Conservation (phyloP, 2,113 vertebrate species). For the Dunckerocampus dactyliophorus region DNA sequence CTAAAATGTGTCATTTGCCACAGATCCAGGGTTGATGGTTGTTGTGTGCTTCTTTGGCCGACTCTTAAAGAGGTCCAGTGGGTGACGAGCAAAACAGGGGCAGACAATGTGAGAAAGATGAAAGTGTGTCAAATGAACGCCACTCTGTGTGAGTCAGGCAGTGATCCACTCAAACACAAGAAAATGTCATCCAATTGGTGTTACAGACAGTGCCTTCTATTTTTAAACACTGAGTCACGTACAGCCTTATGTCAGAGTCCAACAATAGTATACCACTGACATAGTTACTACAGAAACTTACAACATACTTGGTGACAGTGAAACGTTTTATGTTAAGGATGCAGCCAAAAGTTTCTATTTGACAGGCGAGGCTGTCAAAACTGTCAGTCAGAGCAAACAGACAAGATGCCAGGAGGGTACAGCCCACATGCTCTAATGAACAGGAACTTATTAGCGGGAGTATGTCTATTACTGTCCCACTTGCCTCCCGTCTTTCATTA, state of each 20-base stretch:
- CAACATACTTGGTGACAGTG: slow-evolving; percentile 40
- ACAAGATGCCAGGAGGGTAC: slow-evolving; percentile 48
- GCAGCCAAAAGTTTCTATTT: slow-evolving; percentile 49
- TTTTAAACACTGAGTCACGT: slow-evolving; percentile 52
- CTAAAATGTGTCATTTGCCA: slow-evolving; percentile 11
- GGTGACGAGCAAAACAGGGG: slow-evolving; percentile 33
- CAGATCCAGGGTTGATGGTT: slow-evolving; percentile 46
- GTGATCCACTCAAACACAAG: slow-evolving; percentile 31
- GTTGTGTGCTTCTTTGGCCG: slow-evolving; percentile 52
- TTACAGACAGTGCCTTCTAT: slow-evolving; percentile 56
- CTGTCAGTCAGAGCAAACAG: slow-evolving; percentile 55
- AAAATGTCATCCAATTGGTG: slow-evolving; percentile 55
- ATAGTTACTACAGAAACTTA: slow-evolving; percentile 44
- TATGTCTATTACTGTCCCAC: slow-evolving; percentile 60
- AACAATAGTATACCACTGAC: slow-evolving; percentile 50
- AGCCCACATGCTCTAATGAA: slow-evolving; percentile 60
- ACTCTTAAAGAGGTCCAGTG: slow-evolving; percentile 52
- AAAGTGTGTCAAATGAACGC: slow-evolving; percentile 58
- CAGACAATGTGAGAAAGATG: slow-evolving; percentile 49
- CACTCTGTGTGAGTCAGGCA: slow-evolving; percentile 51
- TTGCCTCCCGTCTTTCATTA: slow-evolving; percentile 66
- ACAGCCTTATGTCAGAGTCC: slow-evolving; percentile 45
- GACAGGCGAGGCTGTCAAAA: slow-evolving; percentile 49
- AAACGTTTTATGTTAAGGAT: slow-evolving; percentile 49
- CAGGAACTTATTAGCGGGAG: slow-evolving; percentile 62